These are phyloP conservation scores for Tragopan temminckii DNA, from an alignment of 2,797 vertebrate genomes.

Conservation along the genomic window DNA sequence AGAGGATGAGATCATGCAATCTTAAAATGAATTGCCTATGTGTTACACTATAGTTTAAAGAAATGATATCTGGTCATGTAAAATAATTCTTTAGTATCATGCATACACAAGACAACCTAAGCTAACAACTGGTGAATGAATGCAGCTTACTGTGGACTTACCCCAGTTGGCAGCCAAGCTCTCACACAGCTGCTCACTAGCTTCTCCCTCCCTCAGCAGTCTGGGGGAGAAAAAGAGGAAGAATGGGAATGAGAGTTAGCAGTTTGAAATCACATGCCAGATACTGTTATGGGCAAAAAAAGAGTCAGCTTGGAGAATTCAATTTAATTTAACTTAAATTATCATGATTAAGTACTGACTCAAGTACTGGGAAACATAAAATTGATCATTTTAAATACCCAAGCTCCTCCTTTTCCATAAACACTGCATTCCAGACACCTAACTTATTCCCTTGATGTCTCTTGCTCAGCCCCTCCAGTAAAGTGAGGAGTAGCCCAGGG, in stretches of 20 bases:
- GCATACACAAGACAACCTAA: neutral
- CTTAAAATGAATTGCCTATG: neutral
- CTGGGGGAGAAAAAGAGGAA: neutral
- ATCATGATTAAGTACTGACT: neutral
- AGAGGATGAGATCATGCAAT: neutral
- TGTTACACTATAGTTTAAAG: neutral
- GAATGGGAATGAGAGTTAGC: neutral
- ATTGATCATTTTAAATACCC: neutral
- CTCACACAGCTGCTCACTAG: neutral
- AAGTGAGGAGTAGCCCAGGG: too few relatives aligned
- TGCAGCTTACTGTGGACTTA: rapidly evolving
- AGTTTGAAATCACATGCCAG: neutral
- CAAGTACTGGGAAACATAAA: neutral
- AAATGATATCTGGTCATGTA: neutral
- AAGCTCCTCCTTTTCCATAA: neutral
- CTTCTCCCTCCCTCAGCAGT: neutral
- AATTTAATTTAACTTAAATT: neutral
- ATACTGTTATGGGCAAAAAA: neutral
- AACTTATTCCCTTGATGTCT: rapidly evolving
- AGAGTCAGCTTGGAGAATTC: neutral
- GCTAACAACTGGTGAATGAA: neutral
- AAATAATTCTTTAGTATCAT: neutral
- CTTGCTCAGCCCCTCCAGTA: neutral
- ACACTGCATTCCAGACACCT: neutral
- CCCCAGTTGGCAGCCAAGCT: neutral